Evolutionary conservation across 2,113 vertebrate genomes (phyloP).

Genomic region (Otus sunia): DNA sequence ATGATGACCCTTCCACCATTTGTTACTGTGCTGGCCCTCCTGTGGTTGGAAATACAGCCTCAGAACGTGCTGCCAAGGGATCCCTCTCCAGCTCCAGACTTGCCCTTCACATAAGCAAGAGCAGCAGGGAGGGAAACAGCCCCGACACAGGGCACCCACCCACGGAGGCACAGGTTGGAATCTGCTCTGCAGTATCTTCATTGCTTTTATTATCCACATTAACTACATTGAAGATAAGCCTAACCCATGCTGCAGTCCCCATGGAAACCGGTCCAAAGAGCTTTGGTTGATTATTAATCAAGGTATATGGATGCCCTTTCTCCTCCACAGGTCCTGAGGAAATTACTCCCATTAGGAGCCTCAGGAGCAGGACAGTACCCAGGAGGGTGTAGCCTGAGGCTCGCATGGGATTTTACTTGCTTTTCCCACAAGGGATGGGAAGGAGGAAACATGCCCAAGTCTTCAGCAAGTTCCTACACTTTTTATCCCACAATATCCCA

Average conservation of each 20-base stretch:
- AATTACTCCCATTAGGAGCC: neutral
- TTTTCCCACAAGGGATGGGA: neutral
- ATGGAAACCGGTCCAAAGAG: constrained; percentile 59
- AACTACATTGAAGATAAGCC: neutral
- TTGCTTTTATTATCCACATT: neutral
- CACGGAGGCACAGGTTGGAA: neutral
- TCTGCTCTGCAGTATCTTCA: neutral
- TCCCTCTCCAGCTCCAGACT: neutral
- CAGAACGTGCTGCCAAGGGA: neutral
- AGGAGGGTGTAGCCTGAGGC: neutral
- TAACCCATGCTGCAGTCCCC: constrained; percentile 7
- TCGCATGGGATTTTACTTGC: neutral
- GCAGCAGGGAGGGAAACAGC: neutral
- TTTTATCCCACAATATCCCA: neutral
- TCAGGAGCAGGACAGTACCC: neutral
- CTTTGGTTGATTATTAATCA: neutral
- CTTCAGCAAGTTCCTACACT: neutral
- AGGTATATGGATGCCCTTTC: neutral
- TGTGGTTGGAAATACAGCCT: neutral
- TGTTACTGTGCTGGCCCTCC: neutral
- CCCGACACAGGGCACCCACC: neutral
- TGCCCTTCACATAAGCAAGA: neutral
- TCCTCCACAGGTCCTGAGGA: neutral
- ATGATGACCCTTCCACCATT: neutral
- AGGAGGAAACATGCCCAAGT: neutral